These are phyloP conservation scores for Oreochromis mossambicus DNA, from an alignment of 2,797 vertebrate genomes.

Conservation along the genomic window DNA sequence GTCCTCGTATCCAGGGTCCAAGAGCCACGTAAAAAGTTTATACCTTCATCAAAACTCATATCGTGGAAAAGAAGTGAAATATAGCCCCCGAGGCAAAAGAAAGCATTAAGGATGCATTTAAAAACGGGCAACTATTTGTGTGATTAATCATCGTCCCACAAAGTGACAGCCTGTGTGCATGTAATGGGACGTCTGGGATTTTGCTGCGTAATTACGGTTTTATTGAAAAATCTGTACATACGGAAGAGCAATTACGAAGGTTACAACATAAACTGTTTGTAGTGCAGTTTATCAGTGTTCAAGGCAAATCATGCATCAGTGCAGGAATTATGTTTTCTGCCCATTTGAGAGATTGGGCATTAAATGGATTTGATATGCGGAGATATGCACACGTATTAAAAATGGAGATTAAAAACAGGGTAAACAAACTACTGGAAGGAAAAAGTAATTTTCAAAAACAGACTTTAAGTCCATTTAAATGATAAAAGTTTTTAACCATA, in stretches of 20 bases:
- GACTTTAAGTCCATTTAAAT: not conserved
- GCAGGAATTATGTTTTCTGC: not conserved
- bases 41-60: constrained; percentile 22
- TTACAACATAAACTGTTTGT: constrained; percentile 24
- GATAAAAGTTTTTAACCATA: not conserved
- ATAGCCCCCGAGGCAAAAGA: constrained; percentile 12
- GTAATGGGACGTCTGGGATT: constrained; percentile 61
- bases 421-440: not conserved
- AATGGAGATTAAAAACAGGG: constrained; percentile 4
- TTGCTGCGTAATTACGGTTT: constrained; percentile 63
- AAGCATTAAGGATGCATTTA: constrained; percentile 50
- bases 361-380: constrained; percentile 1
- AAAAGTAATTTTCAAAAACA: not conserved
- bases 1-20: constrained; percentile 11
- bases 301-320: constrained; percentile 5
- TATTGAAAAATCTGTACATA: constrained; percentile 67
- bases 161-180: constrained; percentile 30
- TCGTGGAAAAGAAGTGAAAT: constrained; percentile 16
- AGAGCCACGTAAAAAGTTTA: constrained; percentile 27
- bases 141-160: constrained; percentile 63
- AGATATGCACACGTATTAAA: not conserved
- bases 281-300: not conserved
- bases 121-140: constrained; percentile 47
- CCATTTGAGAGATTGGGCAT: constrained; percentile 19
- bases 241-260: constrained; percentile 48